Evolutionary conservation across 2,888 invertebrate species (phyloP), one percentile per base, ranked within the genome.

Genomic region (Orthonychiurus folsomi): DNA sequence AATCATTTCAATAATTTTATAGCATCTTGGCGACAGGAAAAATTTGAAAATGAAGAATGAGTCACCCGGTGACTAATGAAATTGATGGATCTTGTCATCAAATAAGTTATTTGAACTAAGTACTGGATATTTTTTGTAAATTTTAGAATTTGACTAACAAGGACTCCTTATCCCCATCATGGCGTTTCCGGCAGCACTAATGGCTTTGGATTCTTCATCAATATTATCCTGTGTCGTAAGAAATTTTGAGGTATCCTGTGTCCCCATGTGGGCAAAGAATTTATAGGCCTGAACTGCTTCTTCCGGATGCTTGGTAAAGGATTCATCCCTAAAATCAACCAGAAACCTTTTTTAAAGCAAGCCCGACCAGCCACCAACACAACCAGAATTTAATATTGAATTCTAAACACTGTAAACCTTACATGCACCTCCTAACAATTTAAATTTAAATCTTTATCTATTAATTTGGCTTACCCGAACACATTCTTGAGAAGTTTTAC

Each of bases 201-300:
- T 89, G 74, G 87, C 87, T 75, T 85, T 83, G n/a, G 88, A 87
- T 75, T 91, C 90, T 73, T 89, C 87, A 65, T 85, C 86, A 65
- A 90, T 88, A 15, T 85, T 83, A 74, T 87, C 85, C 73, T 88
- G 86, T 23, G 50, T 53, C 15, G n/a, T 88, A 83, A 69, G 89
- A 84, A 0, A 86, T 87, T 75, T 91, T 91, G 74, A 88, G 88
- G 2, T 83, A 83, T 85, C 85, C 73, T 89, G 88, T 75, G 89
- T 89, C 70, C 89, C 87, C 12, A 88, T 87, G 78, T 89, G 89
- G 76, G 91, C 89, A 76, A 92, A 93, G 76, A 87, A 91, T 75
- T 90, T 90, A 60, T 95, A 84, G 26, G 94, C 95, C 75, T 91
- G 89, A 62, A 92, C 84, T 1, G 92, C 92, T 48, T 93, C 93